phyloP scores from a whole-genome alignment of 2,113 vertebrate genomes.

The Leucopsar rothschildi region DNA sequence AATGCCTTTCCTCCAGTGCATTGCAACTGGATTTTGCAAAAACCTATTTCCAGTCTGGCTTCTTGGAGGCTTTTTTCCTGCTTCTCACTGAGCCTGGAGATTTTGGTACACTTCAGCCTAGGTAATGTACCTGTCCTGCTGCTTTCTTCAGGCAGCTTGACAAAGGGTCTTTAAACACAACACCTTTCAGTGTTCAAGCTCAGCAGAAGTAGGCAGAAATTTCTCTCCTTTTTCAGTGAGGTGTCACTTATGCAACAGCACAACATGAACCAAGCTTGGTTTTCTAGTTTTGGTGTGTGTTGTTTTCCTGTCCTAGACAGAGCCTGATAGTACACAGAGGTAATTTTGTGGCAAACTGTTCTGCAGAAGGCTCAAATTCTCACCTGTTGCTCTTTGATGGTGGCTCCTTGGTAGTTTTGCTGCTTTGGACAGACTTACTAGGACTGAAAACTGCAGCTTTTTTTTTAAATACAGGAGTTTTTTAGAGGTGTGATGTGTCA shows the following conservation, averaged over 20 bases:
- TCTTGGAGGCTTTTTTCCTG: background rate
- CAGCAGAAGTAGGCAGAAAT: background rate
- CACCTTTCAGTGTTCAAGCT: background rate
- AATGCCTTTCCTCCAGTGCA: background rate
- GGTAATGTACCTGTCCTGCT: background rate
- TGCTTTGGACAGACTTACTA: background rate
- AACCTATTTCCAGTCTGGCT: rapidly evolving
- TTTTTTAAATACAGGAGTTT: background rate
- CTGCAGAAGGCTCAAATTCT: background rate
- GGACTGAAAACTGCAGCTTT: background rate
- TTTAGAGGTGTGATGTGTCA: background rate
- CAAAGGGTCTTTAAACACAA: background rate
- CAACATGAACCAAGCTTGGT: background rate
- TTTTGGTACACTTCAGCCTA: background rate
- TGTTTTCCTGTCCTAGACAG: background rate
- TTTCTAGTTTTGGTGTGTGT: background rate
- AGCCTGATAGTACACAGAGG: background rate
- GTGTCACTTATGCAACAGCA: background rate
- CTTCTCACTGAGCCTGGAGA: background rate
- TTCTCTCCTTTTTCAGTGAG: background rate
- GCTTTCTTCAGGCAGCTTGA: background rate
- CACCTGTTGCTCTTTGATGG: background rate
- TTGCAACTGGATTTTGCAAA: background rate
- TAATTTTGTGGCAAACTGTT: background rate
- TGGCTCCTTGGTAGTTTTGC: background rate